A percentile compares a stretch with the other conserved stretches of the same genome.
These are phyloP conservation scores for Bombyx mori DNA, from an alignment of 1,140 invertebrate genomes.

Conservation along the genomic window ASM3026992v2 NC_085119.1:13645001-13645500, in stretches of 20 bases:
- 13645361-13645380: constrained; percentile 48
- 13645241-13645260: constrained; percentile 48
- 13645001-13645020: too few species aligned
- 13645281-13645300: not conserved
- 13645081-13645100: not conserved
- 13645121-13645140: too few species aligned
- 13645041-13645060: too few species aligned
- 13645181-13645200: constrained; percentile 63
- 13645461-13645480: too few species aligned
- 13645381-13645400: constrained; percentile 49
- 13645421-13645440: not conserved
- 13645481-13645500: too few species aligned
- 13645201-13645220: constrained; percentile 54
- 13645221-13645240: constrained; percentile 38
- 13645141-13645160: constrained; percentile 20
- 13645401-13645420: constrained; percentile 22
- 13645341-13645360: constrained; percentile 6
- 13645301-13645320: not conserved
- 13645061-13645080: too few species aligned
- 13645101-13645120: constrained; percentile 13
- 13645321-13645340: constrained; percentile 4
- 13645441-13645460: not conserved
- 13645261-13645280: constrained; percentile 8
- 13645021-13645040: too few species aligned
- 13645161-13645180: constrained; percentile 51